These are phyloP conservation scores for Anseranas semipalmata DNA, from an alignment of 2,113 vertebrate species.

Conservation along the genomic window DNA sequence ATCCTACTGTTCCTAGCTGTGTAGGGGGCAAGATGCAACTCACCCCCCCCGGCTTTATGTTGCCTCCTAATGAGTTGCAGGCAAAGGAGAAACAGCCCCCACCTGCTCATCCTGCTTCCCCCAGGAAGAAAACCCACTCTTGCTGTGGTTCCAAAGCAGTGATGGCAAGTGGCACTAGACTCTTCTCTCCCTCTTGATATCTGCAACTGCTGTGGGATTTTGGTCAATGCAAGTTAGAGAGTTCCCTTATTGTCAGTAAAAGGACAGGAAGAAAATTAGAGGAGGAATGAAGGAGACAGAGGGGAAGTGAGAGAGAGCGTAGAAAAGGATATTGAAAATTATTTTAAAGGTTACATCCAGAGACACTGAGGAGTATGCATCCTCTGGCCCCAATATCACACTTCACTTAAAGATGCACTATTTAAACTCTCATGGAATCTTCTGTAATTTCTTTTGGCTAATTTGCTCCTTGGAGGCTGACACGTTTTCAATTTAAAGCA, in stretches of 20 bases:
- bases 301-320: background rate
- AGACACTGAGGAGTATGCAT: background rate
- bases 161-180: background rate
- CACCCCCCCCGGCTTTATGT: rapidly evolving
- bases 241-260: background rate
- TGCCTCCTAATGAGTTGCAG: background rate
- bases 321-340: background rate
- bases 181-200: background rate
- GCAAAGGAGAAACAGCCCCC: background rate
- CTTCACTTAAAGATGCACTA: background rate
- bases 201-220: background rate
- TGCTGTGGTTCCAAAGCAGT: background rate
- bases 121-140: background rate
- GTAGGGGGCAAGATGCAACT: background rate
- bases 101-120: background rate
- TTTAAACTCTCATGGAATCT: background rate
- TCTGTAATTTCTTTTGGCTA: background rate
- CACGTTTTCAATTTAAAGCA: background rate
- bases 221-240: background rate
- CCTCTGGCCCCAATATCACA: background rate
- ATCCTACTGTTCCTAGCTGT: background rate
- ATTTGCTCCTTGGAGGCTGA: background rate
- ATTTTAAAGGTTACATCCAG: background rate
- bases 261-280: background rate
- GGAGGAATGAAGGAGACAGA: background rate